Evolutionary conservation across 2,888 invertebrate species (phyloP), one percentile per base, ranked within the genome.

Genomic region (Sipha maydis): DNA sequence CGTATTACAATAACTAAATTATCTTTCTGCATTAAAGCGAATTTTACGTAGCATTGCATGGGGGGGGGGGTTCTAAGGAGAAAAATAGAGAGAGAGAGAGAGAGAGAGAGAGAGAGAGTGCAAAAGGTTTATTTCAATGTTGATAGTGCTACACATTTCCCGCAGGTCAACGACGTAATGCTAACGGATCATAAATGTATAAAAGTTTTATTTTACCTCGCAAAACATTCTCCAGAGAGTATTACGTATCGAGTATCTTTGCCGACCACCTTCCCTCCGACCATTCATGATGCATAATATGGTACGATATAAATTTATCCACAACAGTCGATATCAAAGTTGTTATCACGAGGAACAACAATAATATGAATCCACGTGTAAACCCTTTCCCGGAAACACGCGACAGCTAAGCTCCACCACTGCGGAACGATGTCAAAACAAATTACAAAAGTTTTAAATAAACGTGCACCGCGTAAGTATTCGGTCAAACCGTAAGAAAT

Each of bases 381-480:
- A 79, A 14, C 34, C 38, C n/a, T 25, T 11, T 21, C 3, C 11
- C 69, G 28, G 11, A 69, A 69, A 28, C 28, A 25, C 69, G 28
- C 28, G 28, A 28, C 28, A 69, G n/a, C 28, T 9, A 69, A 69
- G 28, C 25, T 3, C 28, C 28, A 28, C 11, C 28, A 25, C 28
- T 28, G 28, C 28, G 25, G 28, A 69, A 79, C 61, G 79, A 61
- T 61, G 79, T 34, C 79, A 79, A 61, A 61, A 79, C 79, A 79
- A 61, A 79, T 79, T 79, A 61, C 25, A 78, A 78, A 61, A 79
- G 56, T 79, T 79, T 79, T 31, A 79, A 79, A 79, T 79, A 79
- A 79, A 61, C 79, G 34, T 79, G n/a, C 34, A 14, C 79, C 17
- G 8, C 14, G 79, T 79, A 79, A 79, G 61, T 79, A 61, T 34